Evolutionary conservation across 2,113 vertebrate genomes (phyloP).

Genomic region (Melanostigma gelatinosum): DNA sequence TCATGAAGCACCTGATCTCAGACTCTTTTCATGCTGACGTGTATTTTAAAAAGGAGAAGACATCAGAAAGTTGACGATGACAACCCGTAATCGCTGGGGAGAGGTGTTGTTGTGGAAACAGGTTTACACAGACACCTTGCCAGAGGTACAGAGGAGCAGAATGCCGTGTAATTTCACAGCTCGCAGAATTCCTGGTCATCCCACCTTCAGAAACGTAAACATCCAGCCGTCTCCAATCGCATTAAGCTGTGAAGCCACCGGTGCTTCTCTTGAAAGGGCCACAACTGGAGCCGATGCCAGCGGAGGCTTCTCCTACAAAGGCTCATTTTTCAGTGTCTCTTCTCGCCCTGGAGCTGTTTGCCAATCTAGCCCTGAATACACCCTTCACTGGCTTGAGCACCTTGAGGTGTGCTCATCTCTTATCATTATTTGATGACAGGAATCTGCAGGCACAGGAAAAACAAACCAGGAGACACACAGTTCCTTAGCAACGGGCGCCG

Average conservation of each 20-base stretch:
- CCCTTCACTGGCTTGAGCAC: conserved; percentile 91
- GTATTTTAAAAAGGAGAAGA: conserved; percentile 29
- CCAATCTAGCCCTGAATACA: conserved; percentile 89
- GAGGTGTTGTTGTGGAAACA: conserved; percentile 60
- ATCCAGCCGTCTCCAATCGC: conserved; percentile 64
- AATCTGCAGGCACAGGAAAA: conserved; percentile 87
- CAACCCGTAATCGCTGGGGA: conserved; percentile 53
- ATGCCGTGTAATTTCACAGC: conserved; percentile 63
- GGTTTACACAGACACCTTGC: conserved; percentile 63
- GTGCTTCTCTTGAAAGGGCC: conserved; percentile 63
- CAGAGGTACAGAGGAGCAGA: conserved; percentile 62
- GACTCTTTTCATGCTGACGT: conserved; percentile 58
- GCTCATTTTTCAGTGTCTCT: conserved; percentile 44
- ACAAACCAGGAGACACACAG: conserved; percentile 89
- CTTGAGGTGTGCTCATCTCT: conserved; percentile 97
- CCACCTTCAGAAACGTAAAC: conserved; percentile 73
- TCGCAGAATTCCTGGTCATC: conserved; percentile 46
- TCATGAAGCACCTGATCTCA: conserved; percentile 74
- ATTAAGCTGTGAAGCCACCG: conserved; percentile 59
- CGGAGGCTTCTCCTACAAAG: conserved; percentile 61
- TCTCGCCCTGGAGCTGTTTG: conserved; percentile 87
- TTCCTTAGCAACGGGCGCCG: conserved; percentile 98
- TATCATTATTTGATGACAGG: conserved; percentile 99
- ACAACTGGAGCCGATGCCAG: conserved; percentile 58
- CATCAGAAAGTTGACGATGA: conserved; percentile 66